Evolutionary conservation across 2,113 vertebrate genomes (phyloP).

Genomic region (Emydocephalus ijimae): DNA sequence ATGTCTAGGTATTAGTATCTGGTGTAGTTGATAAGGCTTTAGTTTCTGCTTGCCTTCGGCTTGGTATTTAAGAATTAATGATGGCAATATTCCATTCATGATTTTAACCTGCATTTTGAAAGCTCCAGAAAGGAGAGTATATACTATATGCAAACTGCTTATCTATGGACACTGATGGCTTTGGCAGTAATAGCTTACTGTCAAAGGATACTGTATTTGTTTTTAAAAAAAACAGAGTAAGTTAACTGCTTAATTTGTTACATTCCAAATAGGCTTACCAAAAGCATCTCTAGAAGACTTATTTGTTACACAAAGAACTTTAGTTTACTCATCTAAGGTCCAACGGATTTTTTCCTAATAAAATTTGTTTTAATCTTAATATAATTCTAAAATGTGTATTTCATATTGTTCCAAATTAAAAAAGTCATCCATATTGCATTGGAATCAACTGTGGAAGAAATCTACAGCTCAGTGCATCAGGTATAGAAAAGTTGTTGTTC

Average conservation of each 20-base stretch:
- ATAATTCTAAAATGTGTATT: background rate
- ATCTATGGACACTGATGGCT: slow-evolving; percentile 53
- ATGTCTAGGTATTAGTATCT: slow-evolving; percentile 73
- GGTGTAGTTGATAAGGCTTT: slow-evolving; percentile 74
- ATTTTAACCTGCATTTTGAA: slow-evolving; percentile 58
- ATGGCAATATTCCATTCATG: slow-evolving; percentile 61
- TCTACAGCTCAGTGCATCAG: background rate
- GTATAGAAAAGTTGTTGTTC: background rate
- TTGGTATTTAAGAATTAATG: slow-evolving; percentile 72
- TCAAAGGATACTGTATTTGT: background rate
- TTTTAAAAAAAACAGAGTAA: background rate
- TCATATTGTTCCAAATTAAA: background rate
- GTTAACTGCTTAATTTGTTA: background rate
- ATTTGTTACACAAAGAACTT: background rate
- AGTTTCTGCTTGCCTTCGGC: slow-evolving; percentile 62
- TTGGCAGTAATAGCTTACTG: background rate
- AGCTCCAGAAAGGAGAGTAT: slow-evolving; percentile 34
- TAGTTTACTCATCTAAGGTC: background rate
- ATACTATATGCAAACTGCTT: slow-evolving; percentile 45
- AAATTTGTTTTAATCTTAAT: background rate
- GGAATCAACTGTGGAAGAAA: background rate
- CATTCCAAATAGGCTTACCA: background rate
- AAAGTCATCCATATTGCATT: background rate
- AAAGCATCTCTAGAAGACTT: background rate
- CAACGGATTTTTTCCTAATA: background rate